Base-by-base conservation (phyloP, 2,113 vertebrate genomes). In the Blennius ocellaris region DNA sequence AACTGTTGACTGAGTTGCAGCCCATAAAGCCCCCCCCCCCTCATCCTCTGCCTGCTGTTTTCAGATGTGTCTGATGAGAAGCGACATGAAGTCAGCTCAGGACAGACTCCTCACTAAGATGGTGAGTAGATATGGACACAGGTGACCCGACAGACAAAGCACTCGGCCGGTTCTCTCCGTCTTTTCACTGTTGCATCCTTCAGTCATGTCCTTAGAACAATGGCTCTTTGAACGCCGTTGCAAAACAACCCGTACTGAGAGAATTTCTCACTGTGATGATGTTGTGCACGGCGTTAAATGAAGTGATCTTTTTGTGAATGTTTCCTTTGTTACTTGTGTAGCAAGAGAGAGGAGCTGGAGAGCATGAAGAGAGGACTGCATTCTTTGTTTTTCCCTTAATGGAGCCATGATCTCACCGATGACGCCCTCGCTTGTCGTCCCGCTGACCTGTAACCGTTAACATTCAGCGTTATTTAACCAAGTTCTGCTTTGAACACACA, bases 1-100 rank as follows among this genome's bases (percentile, higher is more conserved):
- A 2, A 30, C 21, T 30, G 21, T 30, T 30, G 21, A 30, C 12
- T 76, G 7, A 65, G 50, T 76, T 10, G 3, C 48, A 49, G 4
- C 7, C 7, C 4, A 11, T 78, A 4, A 81, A 75, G 39, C 30
- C 21, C 49, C 30, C 21, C 30, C 21, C 49, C 30, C 21, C 49
- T 16, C 39, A 69, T 68, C 36, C 50, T 77, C 10, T 74, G n/a
- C 30, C 61, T 81, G 66, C 56, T 87, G 53, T 76, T 88, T 76
- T 56, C 88, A 95, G 94, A 93, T 95, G 91, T 82, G 79, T 62
- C 66, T 91, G 69, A 90, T 94, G 70, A 93, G 72, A 69, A 90
- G 92, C 69, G 92, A 93, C 79, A 91, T 95, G 88, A 94, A 90
- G 84, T 90, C 89, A 38, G 70, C 91, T 59, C 94, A 95, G 85